Percentiles rank a stretch among this genome's conserved stretches.
Conservation (phyloP, 2,797 vertebrate species). For the Myotis myotis region DNA sequence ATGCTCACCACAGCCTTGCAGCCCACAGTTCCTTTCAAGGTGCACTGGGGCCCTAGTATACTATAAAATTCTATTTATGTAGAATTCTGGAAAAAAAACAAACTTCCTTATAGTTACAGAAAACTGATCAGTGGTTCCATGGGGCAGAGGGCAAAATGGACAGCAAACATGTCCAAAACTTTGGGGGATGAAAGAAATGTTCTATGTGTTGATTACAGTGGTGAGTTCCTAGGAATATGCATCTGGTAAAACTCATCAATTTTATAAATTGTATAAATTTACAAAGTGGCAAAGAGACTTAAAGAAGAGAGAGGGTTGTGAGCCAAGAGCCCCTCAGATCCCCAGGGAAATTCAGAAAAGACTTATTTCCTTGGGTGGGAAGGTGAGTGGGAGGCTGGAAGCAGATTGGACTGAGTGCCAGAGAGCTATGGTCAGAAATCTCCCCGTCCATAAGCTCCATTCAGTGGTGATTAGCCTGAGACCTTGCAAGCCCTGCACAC, state of each 20-base stretch:
- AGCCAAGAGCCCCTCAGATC: not conserved
- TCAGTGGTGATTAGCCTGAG: not conserved
- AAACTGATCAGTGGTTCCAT: not conserved
- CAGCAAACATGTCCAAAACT: not conserved
- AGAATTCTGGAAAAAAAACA: constrained; percentile 15
- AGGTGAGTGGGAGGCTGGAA: not conserved
- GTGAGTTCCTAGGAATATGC: not conserved
- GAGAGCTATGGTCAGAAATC: not conserved
- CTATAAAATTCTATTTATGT: not conserved
- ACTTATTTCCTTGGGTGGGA: not conserved
- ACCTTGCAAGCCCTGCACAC: not conserved
- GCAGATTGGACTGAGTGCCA: not conserved
- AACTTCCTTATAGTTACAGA: not conserved
- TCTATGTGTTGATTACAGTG: not conserved
- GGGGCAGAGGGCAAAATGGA: not conserved
- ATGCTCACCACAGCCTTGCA: no score
- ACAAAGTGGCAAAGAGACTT: not conserved
- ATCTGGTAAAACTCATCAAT: not conserved
- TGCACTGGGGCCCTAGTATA: no score
- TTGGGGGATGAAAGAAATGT: not conserved
- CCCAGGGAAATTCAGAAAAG: not conserved
- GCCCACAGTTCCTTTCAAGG: no score
- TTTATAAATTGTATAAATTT: not conserved
- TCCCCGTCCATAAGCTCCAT: not conserved
- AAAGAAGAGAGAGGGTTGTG: not conserved